A percentile compares a stretch with the other conserved stretches of the same genome.
Evolutionary conservation across 2,888 invertebrate genomes (phyloP).

Genomic region (Cheilosia impressa): DNA sequence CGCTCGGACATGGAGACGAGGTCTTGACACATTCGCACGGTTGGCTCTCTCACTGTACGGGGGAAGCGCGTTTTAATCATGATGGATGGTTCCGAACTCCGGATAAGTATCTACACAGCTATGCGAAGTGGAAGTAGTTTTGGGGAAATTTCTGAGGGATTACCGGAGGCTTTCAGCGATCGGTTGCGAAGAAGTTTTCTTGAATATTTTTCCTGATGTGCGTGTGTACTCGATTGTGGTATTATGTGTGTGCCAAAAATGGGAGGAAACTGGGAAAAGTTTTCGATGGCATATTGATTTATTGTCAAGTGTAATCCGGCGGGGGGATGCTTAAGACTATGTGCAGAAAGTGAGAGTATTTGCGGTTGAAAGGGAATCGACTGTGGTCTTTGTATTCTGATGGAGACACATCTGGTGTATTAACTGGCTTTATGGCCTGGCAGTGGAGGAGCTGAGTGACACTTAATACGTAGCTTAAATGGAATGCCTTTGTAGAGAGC

Average conservation of each 20-base stretch:
- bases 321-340: constrained; percentile 33
- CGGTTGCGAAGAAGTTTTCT: constrained; percentile 54
- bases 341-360: constrained; percentile 62
- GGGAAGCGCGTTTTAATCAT: constrained; percentile 72
- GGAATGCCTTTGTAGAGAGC: too few species aligned
- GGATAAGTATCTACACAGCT: constrained; percentile 1
- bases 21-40: constrained; percentile 62
- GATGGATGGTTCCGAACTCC: constrained; percentile 61
- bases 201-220: constrained; percentile 38
- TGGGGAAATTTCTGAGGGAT: constrained; percentile 64
- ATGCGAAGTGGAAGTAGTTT: constrained; percentile 34
- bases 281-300: constrained; percentile 74
- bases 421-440: too few species aligned
- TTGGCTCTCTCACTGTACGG: constrained; percentile 39
- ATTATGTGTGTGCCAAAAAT: not conserved
- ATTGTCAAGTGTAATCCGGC: constrained; percentile 68
- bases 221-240: too few species aligned
- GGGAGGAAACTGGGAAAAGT: constrained; percentile 49
- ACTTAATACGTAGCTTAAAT: too few species aligned
- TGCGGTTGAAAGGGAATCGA: constrained; percentile 65
- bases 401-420: not conserved
- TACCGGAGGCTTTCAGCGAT: constrained; percentile 64
- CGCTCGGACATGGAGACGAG: not conserved
- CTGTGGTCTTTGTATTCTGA: constrained; percentile 28
- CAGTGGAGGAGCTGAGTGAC: too few species aligned